Base-by-base conservation (phyloP, 2,797 vertebrate species). In the Adelosebastes latens region DNA sequence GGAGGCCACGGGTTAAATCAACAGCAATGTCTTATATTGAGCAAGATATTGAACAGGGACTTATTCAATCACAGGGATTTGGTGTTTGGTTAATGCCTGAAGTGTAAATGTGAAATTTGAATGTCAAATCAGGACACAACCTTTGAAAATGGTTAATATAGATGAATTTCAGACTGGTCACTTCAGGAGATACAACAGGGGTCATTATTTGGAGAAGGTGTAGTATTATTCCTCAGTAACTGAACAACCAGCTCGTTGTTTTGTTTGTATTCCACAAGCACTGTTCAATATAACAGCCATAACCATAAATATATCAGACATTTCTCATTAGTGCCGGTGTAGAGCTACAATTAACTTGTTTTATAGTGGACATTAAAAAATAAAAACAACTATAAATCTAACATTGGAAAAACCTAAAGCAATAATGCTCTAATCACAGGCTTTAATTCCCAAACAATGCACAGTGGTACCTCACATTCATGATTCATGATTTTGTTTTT, bases 211-310 rank as follows among this genome's bases (percentile, higher is more conserved):
- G 0, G 66, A 27, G 25, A 31, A 11, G n/a, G 1, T 0, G 0
- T n/a, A 1, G 20, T 14, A 49, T 25, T 72, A 76, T 53, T 56
- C 8, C 10, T 32, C 25, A 24, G 16, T 24, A 12, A 61, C 18
- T 55, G 22, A 65, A 67, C 12, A 46, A 69, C 39, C 36, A 64
- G 60, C 42, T 27, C 42, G 10, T 63, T 53, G 29, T 53, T 29
- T 61, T 66, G 64, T 83, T 75, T 81, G 32, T 76, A 72, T 59
- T 83, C 52, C 56, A 55, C 22, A 62, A 72, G 25, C 59, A 31
- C 24, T 61, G 12, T 34, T 79, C 32, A 73, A 20, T 70, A 14
- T 22, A 73, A 22, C 34, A 39, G 66, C 65, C n/a, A 29, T 29
- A 58, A 55, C 53, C 39, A 66, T 66, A 72, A 75, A 81, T 68